Percentiles rank a stretch among this genome's conserved stretches.
phyloP scores from a whole-genome alignment of 2,797 vertebrate species.

The Trematomus bernacchii region DNA sequence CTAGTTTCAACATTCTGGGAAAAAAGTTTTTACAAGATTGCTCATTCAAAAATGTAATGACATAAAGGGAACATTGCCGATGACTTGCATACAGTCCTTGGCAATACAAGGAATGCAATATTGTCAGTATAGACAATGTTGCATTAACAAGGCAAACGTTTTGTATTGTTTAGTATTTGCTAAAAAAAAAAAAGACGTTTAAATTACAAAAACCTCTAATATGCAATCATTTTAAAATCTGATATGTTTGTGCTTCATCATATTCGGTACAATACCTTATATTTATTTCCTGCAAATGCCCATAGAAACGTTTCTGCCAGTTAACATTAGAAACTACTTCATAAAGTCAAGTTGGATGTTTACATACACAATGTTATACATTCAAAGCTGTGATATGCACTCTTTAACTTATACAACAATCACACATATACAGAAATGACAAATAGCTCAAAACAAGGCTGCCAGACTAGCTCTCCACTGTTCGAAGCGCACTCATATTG shows the following conservation, averaged over 20 bases:
- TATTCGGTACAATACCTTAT: background rate
- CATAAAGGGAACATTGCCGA: conserved; percentile 23
- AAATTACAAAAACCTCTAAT: conserved; percentile 2
- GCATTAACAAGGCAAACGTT: background rate
- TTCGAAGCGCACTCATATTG: no score
- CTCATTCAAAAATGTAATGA: background rate
- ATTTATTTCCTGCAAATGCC: background rate
- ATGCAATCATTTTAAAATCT: background rate
- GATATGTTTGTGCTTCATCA: background rate
- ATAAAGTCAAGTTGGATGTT: background rate
- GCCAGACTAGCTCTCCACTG: no score
- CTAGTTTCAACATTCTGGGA: background rate
- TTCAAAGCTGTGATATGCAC: conserved; percentile 11
- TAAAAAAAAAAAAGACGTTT: background rate
- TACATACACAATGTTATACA: background rate
- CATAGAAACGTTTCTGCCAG: background rate
- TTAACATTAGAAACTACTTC: background rate
- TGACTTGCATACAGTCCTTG: background rate
- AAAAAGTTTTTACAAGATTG: background rate
- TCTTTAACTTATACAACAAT: background rate
- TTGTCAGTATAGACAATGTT: background rate
- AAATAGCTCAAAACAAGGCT: no score
- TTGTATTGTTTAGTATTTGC: background rate
- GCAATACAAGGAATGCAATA: no score
- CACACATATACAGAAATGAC: no score